These are phyloP conservation scores for Caenorhabditis sp. DNA, from an alignment of 2,888 invertebrate genomes.

Conservation along the genomic window DNA sequence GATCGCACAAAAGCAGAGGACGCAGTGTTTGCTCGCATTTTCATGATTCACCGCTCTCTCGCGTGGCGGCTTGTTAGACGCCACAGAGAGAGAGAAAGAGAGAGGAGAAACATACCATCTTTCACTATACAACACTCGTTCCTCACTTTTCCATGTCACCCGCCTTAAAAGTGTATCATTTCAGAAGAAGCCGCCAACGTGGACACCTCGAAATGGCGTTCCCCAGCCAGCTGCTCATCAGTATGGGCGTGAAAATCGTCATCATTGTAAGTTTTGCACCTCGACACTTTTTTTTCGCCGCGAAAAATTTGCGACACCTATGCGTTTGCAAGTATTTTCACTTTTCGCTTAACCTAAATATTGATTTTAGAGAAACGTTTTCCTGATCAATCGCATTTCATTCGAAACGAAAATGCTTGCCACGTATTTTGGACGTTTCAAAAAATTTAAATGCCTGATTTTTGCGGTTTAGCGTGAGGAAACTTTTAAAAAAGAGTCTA, in stretches of 20 bases:
- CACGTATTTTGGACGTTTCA: no score
- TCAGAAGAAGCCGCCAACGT: background rate
- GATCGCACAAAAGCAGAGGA: conserved; percentile 15
- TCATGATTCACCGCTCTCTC: conserved; percentile 57
- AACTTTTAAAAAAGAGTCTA: no score
- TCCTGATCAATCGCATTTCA: no score
- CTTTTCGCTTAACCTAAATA: no score
- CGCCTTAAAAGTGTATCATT: background rate
- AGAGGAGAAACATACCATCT: conserved; percentile 18
- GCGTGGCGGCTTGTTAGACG: background rate
- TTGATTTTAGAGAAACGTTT: no score
- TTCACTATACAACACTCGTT: conserved; percentile 1
- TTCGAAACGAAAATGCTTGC: no score
- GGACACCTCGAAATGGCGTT: conserved; percentile 66
- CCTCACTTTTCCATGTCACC: background rate
- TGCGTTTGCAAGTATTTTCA: no score
- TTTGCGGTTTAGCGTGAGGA: no score
- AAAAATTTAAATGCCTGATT: no score
- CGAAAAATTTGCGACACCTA: no score
- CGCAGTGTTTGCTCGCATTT: conserved; percentile 53
- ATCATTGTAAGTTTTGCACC: conserved; percentile 72
- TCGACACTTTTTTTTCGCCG: background rate
- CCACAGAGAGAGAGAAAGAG: background rate
- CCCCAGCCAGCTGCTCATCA: conserved; percentile 74
- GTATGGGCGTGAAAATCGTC: conserved; percentile 71